phyloP scores from a whole-genome alignment of 2,113 vertebrate genomes.

The Shinisaurus crocodilurus region DNA sequence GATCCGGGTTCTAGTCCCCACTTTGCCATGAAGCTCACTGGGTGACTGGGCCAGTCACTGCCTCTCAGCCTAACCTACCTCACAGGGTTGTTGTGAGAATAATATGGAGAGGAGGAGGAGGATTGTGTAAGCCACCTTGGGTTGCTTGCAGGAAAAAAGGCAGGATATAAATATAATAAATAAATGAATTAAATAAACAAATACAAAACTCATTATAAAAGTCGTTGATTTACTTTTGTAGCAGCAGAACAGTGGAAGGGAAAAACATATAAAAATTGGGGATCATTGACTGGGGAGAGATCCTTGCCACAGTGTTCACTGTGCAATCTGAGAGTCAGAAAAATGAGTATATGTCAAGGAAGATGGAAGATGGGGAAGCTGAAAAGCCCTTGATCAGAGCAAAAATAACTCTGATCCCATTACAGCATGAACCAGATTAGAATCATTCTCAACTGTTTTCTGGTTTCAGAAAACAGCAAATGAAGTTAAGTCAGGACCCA shows the following conservation, averaged over 20 bases:
- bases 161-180: too few relatives aligned
- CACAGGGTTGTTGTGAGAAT: too few relatives aligned
- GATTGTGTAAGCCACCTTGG: too few relatives aligned
- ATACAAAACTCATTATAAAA: background rate
- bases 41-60: too few relatives aligned
- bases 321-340: constrained; percentile 3
- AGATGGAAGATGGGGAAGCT: rapidly evolving
- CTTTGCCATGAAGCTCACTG: too few relatives aligned
- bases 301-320: background rate
- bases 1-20: too few relatives aligned
- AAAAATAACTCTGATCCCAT: background rate
- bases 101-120: too few relatives aligned
- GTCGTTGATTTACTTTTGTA: background rate
- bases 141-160: too few relatives aligned
- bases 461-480: constrained; percentile 13
- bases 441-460: constrained; percentile 4
- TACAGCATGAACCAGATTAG: background rate
- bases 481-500: background rate
- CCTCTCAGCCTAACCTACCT: too few relatives aligned
- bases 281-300: background rate
- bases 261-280: background rate
- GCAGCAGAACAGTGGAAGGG: background rate
- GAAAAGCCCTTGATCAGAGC: background rate
- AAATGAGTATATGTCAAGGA: background rate
- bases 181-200: too few relatives aligned